Evolutionary conservation across 2,888 invertebrate species (phyloP), one percentile per base, ranked within the genome.

Genomic region (Brenthis ino): DNA sequence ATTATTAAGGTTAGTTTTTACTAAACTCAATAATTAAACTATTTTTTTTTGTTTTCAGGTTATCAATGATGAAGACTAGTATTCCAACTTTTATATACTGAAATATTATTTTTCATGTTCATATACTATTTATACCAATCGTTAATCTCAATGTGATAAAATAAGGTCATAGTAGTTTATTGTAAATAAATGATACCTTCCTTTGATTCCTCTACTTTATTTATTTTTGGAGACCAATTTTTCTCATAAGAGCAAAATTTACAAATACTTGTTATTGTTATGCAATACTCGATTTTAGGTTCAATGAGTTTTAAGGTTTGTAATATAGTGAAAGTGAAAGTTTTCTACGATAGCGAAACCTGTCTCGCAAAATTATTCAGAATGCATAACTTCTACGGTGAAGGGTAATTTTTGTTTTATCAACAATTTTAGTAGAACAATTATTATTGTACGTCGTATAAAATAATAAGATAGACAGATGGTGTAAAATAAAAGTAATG

Each of bases 141-240:
- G 72, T 74, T 77, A 77, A 82, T 85, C 83, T 84, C 82, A 82
- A 83, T 87, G 86, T 87, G 87, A 86, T 86, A 85, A 80, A 68
- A 68, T 74, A 68, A 74, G 72, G 70, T 75, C 73, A 70, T 75
- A 77, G 75, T 79, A 71, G 77, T 77, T 77, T 76, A 79, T 72
- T 87, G 86, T 84, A 84, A 82, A 86, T 86, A 83, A 84, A 81
- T 79, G 80, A 85, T 83, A 83, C 79, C 77, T 74, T 73, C 69
- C 72, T 70, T 75, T 72, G 67, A 63, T 67, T 70, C 64, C 64
- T 69, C 67, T 67, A 73, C 57, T 74, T 75, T 76, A 75, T 76
- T 77, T 78, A 73, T 72, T 72, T 72, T 65, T 55, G 56, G 57
- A 56, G n/a, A 65, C 57, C 48, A 57, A 65, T 61, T 61, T 64